Base-by-base conservation (phyloP, 1,140 invertebrate genomes). In the Kradibia gibbosae region DNA sequence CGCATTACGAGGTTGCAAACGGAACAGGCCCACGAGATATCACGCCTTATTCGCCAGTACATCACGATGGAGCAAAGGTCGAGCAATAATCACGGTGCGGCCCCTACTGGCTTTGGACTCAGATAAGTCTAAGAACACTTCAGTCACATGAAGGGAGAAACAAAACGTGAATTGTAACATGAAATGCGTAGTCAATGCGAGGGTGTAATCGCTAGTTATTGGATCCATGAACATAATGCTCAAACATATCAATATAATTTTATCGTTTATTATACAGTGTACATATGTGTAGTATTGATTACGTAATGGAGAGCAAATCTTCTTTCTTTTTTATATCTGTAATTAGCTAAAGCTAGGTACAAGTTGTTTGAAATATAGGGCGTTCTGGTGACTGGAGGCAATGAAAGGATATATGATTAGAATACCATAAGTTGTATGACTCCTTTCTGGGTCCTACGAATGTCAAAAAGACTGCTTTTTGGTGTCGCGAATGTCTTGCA, bases 11-110 rank as follows among this genome's bases (percentile, higher is more conserved):
- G 98, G 85, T 94, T 99, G 80, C 98, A 99, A 89, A 99, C 98
- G 3, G 98, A 99, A 89, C 98, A 99, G 91, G 98, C 98, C 13
- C 96, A 97, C 88, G 96, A 97, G 89, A 98, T 99, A 83, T 97
- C 97, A 17, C 94, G 98, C 83, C 93, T 99, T 78, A 98, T 99
- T 86, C 94, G 97, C 25, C 98, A 99, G 90, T 99, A 99, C 91
- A 98, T 99, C 87, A 96, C 95, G 81, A 95, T 97, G 91, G 95
- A 96, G 85, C 95, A 96, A 85, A 87, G 91, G 81, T 89, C 91
- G n/a, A 89, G 87, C 10, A 90, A 88, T 57, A 87, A 86, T 78
- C 90, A 90, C 60, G 82, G 83, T 25, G 86, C 87, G 39, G 84
- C 84, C 25, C 83, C 85, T 11, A 86, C 88, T 67, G 88, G 89